Evolutionary conservation across 2,797 vertebrate genomes (phyloP), one percentile per base, ranked within the genome.

Genomic region (Myoxocephalus aenaeus): DNA sequence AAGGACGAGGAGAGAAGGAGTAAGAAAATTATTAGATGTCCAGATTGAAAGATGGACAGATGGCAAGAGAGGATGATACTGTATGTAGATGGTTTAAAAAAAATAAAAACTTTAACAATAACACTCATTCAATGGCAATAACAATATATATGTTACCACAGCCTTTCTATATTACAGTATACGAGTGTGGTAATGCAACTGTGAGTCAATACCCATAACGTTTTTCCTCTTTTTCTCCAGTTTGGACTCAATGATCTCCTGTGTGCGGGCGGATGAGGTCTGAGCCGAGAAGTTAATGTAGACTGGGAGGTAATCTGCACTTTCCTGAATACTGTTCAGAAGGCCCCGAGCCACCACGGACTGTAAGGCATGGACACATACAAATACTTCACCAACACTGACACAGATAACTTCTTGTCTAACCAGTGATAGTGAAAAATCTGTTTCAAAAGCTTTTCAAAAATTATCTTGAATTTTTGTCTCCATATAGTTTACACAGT

Each of bases 161-260:
- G 3, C 32, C 15, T 50, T 34, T 65, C 22, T 44, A 44, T 68
- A 58, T 4, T 56, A 40, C 17, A 54, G 14, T 40, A n/a, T 17
- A 6, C 20, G 22, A 34, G 8, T 48, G 8, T 40, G 25, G n/a
- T 32, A 46, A 57, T 50, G 25, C 14, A 57, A 17, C 3, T 56
- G 20, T 0, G 0, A 71, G 27, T 8, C 10, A 66, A 32, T 81
- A 96, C 95, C 96, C 79, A 97, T 89, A 51, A 96, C 87, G 70
- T 96, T 96, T 87, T 96, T 98, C 79, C 95, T 94, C 88, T 96
- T 97, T 86, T 96, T 97, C 88, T 97, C 95, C 84, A 96, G 83
- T 86, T 97, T 97, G 70, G 95, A 97, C 88, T 97, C 96, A 71
- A 96, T 96, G 67, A 97, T 97, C 84, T 97, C 96, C 88, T 97